Conservation (phyloP, 1,140 invertebrate species). For the Limonius californicus region DNA sequence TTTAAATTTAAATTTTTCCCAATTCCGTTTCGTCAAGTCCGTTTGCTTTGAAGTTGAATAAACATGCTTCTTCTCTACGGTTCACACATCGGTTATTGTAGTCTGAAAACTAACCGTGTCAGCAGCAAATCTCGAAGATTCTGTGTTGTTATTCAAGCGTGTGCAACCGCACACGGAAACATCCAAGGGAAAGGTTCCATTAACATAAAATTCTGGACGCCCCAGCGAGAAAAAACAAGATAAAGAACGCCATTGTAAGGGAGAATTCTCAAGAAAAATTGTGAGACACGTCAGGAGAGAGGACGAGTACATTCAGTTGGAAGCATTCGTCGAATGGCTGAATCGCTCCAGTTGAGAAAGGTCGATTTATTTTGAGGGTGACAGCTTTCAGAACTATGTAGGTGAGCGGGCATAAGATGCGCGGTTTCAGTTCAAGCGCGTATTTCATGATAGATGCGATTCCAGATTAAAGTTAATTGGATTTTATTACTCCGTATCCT, state of each 20-base stretch:
- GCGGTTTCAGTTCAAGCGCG: not conserved
- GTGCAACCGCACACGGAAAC: not conserved
- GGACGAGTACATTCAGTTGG: constrained; percentile 6
- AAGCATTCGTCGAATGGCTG: constrained; percentile 9
- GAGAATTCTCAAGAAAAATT: constrained; percentile 4
- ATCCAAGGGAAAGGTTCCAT: not conserved
- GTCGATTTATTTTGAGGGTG: constrained; percentile 25
- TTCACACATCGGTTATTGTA: too few species aligned
- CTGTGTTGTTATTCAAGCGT: not conserved
- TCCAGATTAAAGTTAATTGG: constrained; percentile 11
- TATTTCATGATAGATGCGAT: constrained; percentile 1
- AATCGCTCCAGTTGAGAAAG: constrained; percentile 9
- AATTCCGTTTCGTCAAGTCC: too few species aligned
- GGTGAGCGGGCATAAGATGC: constrained; percentile 3
- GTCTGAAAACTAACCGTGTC: too few species aligned
- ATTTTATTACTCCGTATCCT: constrained; percentile 1
- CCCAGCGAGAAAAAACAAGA: not conserved
- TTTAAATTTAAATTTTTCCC: too few species aligned
- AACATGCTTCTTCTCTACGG: too few species aligned
- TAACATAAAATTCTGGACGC: not conserved
- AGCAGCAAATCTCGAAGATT: too few species aligned
- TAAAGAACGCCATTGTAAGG: not conserved
- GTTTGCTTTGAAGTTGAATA: too few species aligned
- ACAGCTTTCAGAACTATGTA: constrained; percentile 17
- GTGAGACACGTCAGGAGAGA: constrained; percentile 4